Conservation (phyloP, 2,113 vertebrate genomes). For the Vulpes lagopus region DNA sequence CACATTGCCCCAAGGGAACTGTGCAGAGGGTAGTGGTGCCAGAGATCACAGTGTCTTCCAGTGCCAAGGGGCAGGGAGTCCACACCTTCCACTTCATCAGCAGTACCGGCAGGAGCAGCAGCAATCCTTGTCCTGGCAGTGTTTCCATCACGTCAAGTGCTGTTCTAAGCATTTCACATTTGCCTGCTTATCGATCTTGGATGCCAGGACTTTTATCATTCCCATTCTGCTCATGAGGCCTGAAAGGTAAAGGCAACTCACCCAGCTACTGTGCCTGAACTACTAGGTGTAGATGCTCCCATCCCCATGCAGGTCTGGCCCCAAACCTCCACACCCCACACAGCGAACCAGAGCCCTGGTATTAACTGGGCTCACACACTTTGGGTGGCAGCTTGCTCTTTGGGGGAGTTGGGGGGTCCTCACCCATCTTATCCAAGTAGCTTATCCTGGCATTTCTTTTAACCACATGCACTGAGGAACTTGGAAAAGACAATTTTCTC, state of each 20-base stretch:
- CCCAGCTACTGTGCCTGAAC: neutral
- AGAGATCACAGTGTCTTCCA: too few relatives aligned
- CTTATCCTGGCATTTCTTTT: neutral
- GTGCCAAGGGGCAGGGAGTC: neutral
- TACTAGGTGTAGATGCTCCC: neutral
- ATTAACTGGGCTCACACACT: neutral
- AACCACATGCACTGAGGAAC: neutral
- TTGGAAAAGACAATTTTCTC: neutral
- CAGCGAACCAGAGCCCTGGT: neutral
- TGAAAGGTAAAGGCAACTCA: neutral
- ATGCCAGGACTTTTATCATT: fast-evolving
- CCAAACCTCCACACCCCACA: neutral
- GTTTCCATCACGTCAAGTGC: fast-evolving
- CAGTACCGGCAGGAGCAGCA: neutral
- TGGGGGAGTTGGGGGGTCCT: neutral
- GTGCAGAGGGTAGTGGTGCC: neutral
- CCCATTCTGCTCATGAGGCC: neutral
- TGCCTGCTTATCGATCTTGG: neutral
- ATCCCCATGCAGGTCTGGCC: neutral
- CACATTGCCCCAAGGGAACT: neutral
- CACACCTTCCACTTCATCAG: neutral
- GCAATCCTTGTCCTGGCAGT: neutral
- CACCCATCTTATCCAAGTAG: neutral
- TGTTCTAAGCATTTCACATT: neutral
- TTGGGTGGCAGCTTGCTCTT: neutral